Conservation (phyloP, 2,113 vertebrate genomes). For the Electrona antarctica region DNA sequence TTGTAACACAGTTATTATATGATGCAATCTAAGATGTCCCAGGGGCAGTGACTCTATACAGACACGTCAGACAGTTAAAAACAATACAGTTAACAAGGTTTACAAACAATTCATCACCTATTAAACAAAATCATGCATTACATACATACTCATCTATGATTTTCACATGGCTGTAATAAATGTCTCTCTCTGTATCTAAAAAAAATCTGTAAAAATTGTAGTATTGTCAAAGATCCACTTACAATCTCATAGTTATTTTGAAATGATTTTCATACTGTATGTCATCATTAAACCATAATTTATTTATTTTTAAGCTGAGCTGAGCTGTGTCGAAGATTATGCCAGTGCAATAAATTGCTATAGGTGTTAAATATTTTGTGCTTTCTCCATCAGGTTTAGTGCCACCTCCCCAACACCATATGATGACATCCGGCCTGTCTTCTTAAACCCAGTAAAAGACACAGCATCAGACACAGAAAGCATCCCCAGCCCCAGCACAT, state of each 20-base stretch:
- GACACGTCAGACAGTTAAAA: no score
- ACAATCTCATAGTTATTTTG: not conserved
- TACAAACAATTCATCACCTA: no score
- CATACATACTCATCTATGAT: no score
- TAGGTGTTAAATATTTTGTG: not conserved
- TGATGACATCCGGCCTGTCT: constrained; percentile 88
- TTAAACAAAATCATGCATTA: no score
- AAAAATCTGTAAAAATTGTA: no score
- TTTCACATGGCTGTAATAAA: no score
- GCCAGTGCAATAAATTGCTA: not conserved
- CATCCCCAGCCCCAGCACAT: constrained; percentile 90
- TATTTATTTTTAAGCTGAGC: not conserved
- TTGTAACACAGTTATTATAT: no score
- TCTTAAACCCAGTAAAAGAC: constrained; percentile 90
- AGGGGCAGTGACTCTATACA: no score
- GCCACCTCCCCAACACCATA: constrained; percentile 90
- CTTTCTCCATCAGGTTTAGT: constrained; percentile 78
- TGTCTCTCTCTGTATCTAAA: no score
- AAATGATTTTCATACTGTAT: not conserved
- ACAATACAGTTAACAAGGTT: no score
- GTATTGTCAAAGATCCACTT: not conserved
- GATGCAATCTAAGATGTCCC: no score
- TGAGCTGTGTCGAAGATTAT: not conserved
- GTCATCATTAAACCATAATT: not conserved
- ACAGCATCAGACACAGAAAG: constrained; percentile 85